Base-by-base conservation (phyloP, 2,797 vertebrate species). In the Spheniscus humboldti region DNA sequence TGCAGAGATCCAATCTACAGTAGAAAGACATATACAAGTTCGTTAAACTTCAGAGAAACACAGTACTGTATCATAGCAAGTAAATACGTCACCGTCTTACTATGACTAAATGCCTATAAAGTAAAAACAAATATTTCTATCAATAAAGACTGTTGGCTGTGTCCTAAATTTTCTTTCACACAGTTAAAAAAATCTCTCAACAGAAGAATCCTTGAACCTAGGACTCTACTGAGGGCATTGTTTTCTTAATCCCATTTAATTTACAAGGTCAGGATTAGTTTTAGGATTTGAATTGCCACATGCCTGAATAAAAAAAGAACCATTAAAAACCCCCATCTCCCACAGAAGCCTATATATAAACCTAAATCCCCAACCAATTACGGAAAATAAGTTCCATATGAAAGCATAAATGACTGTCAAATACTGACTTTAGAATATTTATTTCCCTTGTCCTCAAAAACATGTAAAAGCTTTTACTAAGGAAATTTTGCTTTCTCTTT, bases 1-100 rank as follows among this genome's bases (percentile, higher is more conserved):
- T 99, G 99, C 91, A 99, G 98, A 84, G 99, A 99, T 97, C 99
- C 99, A 33, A 99, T 99, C 99, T 99, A 94, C 23, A 98, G 94
- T 91, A 92, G 96, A 97, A 97, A 95, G 97, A 91, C 74, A 96
- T 5, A 97, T 72, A 97, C 45, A 97, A 93, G 94, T 71, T 95
- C 28, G 18, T 98, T 98, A 97, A 96, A 97, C 87, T 94, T 97
- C 95, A 94, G 76, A 97, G 91, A 96, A 96, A 97, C 83, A 97
- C 56, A 97, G 78, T 90, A 94, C 37, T 90, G 78, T 93, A 97
- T 84, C 88, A 96, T 68, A 97, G 91, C 93, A 95, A 97, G 79
- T 84, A 96, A 97, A 94, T 28, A 96, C 2, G 8, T 77, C 87
- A 94, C 3, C 8, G 55, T 73, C 92, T 96, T 76, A 95, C 86